Conservation (phyloP, 2,113 vertebrate species). For the Siniperca chuatsi region DNA sequence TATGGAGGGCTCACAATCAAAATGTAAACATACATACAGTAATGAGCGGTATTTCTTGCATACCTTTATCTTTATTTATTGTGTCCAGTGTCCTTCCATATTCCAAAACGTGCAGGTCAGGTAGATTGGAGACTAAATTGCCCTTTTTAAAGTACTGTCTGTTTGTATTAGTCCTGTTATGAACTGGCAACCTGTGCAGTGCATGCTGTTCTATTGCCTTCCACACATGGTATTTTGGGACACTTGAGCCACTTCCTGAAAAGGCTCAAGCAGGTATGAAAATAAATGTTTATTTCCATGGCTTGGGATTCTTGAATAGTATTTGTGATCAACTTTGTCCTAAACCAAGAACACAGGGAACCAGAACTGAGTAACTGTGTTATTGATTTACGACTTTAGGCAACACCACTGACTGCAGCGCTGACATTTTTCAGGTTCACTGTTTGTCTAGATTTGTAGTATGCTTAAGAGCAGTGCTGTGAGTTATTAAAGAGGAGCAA, state of each 20-base stretch:
- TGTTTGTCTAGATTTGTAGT: not conserved
- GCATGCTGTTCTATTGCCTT: not conserved
- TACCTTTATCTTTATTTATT: not conserved
- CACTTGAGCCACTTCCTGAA: not conserved
- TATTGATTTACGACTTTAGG: not conserved
- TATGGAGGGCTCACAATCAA: not conserved
- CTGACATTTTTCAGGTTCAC: not conserved
- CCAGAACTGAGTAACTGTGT: not conserved
- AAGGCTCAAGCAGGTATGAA: not conserved
- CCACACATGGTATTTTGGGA: not conserved
- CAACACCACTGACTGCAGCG: not conserved
- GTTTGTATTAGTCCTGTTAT: not conserved
- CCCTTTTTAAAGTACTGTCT: not conserved
- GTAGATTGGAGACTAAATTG: not conserved
- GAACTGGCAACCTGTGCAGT: not conserved
- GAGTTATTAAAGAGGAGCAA: not conserved
- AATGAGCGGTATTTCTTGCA: not conserved
- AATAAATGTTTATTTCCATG: not conserved
- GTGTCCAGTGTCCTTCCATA: not conserved
- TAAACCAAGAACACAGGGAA: not conserved
- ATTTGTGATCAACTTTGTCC: conserved; percentile 2
- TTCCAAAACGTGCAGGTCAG: not conserved
- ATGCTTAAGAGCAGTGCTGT: not conserved
- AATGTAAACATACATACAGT: no score
- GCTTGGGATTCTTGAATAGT: not conserved